These are phyloP conservation scores for Cephus sareptanus DNA, from an alignment of 2,888 invertebrate species.

Conservation along the genomic window DNA sequence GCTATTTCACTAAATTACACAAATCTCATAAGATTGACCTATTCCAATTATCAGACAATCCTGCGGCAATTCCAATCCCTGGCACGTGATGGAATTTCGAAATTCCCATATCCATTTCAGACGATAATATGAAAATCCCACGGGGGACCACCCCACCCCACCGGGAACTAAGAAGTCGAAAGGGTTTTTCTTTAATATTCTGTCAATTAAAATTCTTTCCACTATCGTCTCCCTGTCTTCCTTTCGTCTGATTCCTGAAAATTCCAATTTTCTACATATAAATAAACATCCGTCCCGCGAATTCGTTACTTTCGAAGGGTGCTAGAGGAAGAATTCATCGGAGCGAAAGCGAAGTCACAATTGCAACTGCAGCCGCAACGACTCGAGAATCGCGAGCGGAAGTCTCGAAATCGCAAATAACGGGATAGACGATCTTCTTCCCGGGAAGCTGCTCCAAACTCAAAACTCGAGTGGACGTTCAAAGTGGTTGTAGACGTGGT, in stretches of 20 bases:
- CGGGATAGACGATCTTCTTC: neutral
- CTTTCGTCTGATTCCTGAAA: fast-evolving
- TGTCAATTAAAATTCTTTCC: too few relatives aligned
- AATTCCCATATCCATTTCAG: neutral
- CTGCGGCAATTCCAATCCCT: neutral
- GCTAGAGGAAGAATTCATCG: neutral
- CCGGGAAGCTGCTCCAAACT: neutral
- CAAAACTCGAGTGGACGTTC: neutral
- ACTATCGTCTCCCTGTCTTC: neutral
- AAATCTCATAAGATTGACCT: neutral
- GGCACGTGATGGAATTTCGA: neutral
- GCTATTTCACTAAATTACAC: neutral
- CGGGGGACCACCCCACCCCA: too few relatives aligned
- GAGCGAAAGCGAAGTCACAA: neutral
- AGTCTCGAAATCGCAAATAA: neutral
- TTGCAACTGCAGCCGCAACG: neutral
- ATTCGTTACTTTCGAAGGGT: neutral
- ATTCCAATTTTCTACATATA: neutral
- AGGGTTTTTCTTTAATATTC: too few relatives aligned
- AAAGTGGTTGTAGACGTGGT: neutral
- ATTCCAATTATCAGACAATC: neutral
- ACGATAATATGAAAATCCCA: too few relatives aligned
- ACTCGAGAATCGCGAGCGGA: neutral
- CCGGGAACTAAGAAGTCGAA: too few relatives aligned
- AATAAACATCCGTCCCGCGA: neutral